phyloP scores from a whole-genome alignment of 2,888 invertebrate genomes.

The Hydriomena furcata region DNA sequence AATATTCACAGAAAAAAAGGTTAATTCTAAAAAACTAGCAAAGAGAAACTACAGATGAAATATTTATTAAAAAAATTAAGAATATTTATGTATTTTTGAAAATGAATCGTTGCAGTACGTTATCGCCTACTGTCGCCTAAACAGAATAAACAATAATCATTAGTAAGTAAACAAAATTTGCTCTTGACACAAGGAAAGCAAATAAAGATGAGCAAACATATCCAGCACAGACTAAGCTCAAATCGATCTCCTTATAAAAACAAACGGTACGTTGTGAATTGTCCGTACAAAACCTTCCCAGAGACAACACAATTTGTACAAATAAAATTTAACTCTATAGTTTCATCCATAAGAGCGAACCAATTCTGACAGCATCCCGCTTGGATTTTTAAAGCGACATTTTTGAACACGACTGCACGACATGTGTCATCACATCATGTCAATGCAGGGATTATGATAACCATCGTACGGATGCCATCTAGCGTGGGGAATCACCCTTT shows the following conservation, averaged over 20 bases:
- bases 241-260: conserved; percentile 71
- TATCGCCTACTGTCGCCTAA: not conserved
- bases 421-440: conserved; percentile 84
- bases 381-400: conserved; percentile 68
- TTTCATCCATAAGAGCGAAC: conserved; percentile 42
- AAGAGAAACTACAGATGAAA: no score
- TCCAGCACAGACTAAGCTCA: conserved; percentile 37
- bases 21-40: no score
- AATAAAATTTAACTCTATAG: conserved; percentile 42
- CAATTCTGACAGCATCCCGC: conserved; percentile 32
- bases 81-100: not conserved
- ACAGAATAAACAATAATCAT: conserved; percentile 44
- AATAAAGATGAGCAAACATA: conserved; percentile 60
- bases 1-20: not conserved
- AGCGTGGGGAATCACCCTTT: conserved; percentile 79
- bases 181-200: conserved; percentile 57
- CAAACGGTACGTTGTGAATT: conserved; percentile 72
- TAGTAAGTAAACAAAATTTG: conserved; percentile 52
- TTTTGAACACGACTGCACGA: conserved; percentile 77
- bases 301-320: conserved; percentile 41
- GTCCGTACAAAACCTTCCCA: conserved; percentile 67
- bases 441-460: conserved; percentile 83
- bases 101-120: not conserved
- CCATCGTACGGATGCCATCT: conserved; percentile 81
- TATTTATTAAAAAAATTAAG: no score